phyloP scores from a whole-genome alignment of 2,113 vertebrate genomes.

The Myotis yumanensis region DNA sequence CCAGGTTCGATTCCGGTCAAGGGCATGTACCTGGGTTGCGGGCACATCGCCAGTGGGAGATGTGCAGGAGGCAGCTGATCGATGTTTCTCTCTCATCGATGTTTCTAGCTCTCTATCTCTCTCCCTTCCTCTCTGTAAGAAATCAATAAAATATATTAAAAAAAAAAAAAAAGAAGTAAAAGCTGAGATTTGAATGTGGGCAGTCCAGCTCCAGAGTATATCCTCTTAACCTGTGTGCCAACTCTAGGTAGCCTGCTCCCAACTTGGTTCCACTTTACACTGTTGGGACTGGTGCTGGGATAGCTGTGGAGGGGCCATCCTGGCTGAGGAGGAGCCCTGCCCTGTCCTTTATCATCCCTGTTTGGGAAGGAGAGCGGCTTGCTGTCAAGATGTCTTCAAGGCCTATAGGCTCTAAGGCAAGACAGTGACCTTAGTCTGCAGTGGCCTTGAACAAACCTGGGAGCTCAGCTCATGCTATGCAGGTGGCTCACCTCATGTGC shows the following conservation, averaged over 20 bases:
- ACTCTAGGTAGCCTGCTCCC: neutral
- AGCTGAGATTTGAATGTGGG: neutral
- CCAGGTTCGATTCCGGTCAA: no score
- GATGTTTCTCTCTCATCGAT: no score
- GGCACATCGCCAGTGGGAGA: no score
- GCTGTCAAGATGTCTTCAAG: neutral
- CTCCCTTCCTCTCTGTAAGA: no score
- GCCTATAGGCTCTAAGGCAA: neutral
- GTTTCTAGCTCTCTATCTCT: no score
- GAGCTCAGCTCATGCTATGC: neutral
- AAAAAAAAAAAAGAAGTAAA: neutral
- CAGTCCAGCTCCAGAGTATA: neutral
- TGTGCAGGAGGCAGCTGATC: no score
- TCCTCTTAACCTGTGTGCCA: neutral
- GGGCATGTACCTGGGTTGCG: no score
- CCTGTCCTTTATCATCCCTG: neutral
- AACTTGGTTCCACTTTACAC: neutral
- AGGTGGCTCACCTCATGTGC: neutral
- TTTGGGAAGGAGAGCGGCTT: neutral
- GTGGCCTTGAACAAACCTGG: neutral
- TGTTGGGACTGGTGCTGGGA: neutral
- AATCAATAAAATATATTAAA: no score
- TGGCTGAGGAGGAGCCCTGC: neutral
- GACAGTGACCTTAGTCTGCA: neutral
- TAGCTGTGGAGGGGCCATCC: neutral